Percentiles rank a stretch among this genome's conserved stretches.
These are phyloP conservation scores for Anarsia innoxiella DNA, from an alignment of 2,888 invertebrate species.

Conservation along the genomic window DNA sequence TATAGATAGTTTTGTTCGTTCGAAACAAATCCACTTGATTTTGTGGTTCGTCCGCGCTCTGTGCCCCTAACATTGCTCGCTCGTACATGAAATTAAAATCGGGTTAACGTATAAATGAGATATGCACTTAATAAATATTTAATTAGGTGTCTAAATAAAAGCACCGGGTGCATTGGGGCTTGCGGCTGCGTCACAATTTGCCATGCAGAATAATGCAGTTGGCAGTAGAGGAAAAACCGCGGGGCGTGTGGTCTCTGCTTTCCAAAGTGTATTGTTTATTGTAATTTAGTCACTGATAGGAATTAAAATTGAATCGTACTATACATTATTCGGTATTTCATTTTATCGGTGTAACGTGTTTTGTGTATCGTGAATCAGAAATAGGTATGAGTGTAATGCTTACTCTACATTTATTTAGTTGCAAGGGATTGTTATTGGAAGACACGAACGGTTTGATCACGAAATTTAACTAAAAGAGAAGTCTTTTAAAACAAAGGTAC, in stretches of 20 bases:
- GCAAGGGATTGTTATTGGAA: too few relatives aligned
- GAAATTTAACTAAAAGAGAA: too few relatives aligned
- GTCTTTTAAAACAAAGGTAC: too few relatives aligned
- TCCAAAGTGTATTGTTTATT: constrained; percentile 10
- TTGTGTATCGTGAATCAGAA: too few relatives aligned
- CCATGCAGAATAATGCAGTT: constrained; percentile 46
- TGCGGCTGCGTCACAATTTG: constrained; percentile 48
- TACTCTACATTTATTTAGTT: too few relatives aligned
- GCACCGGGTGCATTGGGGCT: constrained; percentile 39
- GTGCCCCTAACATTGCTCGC: constrained; percentile 70
- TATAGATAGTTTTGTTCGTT: too few relatives aligned
- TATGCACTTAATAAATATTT: constrained; percentile 73
- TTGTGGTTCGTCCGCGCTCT: constrained; percentile 56
- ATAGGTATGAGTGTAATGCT: too few relatives aligned
- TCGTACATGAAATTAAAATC: constrained; percentile 73
- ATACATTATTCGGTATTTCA: too few relatives aligned
- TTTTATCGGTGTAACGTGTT: too few relatives aligned
- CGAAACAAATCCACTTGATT: constrained; percentile 71
- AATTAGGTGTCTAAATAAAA: constrained; percentile 74
- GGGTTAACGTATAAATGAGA: constrained; percentile 71
- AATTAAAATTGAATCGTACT: constrained; percentile 1
- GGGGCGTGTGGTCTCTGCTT: constrained; percentile 9
- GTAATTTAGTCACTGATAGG: constrained; percentile 1
- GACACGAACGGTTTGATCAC: too few relatives aligned
- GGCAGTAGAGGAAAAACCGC: constrained; percentile 32